These are phyloP conservation scores for Morpho deidamia DNA, from an alignment of 2,888 invertebrate genomes.

Conservation along the genomic window DNA sequence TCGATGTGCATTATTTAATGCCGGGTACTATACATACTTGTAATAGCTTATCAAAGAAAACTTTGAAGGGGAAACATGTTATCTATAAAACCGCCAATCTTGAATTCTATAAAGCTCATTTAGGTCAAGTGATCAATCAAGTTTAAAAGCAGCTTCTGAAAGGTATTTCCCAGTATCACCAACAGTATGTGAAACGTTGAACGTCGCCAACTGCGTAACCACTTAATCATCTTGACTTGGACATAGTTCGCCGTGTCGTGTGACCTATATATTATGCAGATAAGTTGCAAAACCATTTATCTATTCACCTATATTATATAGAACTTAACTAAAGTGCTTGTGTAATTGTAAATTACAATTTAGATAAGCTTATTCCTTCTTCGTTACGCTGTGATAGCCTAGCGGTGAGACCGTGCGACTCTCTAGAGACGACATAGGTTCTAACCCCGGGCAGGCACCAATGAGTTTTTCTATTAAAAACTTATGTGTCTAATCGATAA, in stretches of 20 bases:
- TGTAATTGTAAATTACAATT: too few relatives aligned
- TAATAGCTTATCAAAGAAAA: neutral
- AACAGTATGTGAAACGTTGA: constrained; percentile 1
- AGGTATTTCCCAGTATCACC: constrained; percentile 14
- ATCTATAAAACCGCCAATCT: neutral
- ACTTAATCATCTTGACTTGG: constrained; percentile 14
- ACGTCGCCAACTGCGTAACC: constrained; percentile 8
- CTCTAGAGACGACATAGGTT: too few relatives aligned
- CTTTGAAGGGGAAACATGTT: neutral
- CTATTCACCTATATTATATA: neutral
- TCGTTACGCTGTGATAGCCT: too few relatives aligned
- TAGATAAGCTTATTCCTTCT: too few relatives aligned
- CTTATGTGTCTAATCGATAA: too few relatives aligned
- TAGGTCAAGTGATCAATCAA: constrained; percentile 17
- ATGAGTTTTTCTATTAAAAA: too few relatives aligned
- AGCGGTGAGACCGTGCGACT: too few relatives aligned
- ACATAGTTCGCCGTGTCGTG: neutral
- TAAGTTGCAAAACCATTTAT: neutral
- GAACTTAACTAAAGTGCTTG: too few relatives aligned
- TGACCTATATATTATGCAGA: neutral
- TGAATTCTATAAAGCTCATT: constrained; percentile 11
- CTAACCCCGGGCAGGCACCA: too few relatives aligned
- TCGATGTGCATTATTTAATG: too few relatives aligned
- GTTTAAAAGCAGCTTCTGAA: constrained; percentile 8
- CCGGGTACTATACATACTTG: too few relatives aligned